These are phyloP conservation scores for Capricornis sumatraensis DNA, from an alignment of 2,113 vertebrate species.

Conservation along the genomic window DNA sequence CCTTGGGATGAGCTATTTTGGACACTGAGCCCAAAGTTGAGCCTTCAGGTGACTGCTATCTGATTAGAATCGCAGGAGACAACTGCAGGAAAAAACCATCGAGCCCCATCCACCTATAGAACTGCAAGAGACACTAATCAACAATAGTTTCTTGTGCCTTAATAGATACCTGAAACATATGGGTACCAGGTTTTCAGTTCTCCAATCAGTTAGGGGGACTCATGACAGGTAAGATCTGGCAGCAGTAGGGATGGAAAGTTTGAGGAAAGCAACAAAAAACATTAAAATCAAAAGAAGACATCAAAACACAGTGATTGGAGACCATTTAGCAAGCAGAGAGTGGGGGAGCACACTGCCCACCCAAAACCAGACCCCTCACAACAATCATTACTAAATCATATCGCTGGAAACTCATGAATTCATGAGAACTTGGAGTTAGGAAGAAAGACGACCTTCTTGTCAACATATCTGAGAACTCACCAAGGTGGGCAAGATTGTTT, in stretches of 20 bases:
- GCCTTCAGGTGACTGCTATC: not conserved
- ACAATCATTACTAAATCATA: not conserved
- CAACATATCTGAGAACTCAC: not conserved
- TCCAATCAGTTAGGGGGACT: not conserved
- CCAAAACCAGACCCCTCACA: not conserved
- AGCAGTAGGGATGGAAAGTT: not conserved
- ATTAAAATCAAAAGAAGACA: constrained; percentile 32
- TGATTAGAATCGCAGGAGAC: not conserved
- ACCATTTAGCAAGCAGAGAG: not conserved
- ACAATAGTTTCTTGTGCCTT: not conserved
- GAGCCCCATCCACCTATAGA: not conserved
- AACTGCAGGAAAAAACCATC: not conserved
- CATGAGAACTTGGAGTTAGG: not conserved
- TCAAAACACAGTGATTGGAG: not conserved
- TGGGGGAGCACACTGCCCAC: rapidly evolving
- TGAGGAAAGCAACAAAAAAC: not conserved
- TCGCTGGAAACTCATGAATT: not conserved
- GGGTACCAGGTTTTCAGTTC: not conserved
- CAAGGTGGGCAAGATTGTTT: not conserved
- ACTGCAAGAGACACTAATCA: not conserved
- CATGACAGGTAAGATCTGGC: not conserved
- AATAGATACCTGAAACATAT: not conserved
- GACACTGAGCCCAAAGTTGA: not conserved
- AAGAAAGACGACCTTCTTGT: not conserved
- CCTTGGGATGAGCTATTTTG: not conserved